Evolutionary conservation across 2,113 vertebrate species (phyloP).

Genomic region (Gadus macrocephalus): DNA sequence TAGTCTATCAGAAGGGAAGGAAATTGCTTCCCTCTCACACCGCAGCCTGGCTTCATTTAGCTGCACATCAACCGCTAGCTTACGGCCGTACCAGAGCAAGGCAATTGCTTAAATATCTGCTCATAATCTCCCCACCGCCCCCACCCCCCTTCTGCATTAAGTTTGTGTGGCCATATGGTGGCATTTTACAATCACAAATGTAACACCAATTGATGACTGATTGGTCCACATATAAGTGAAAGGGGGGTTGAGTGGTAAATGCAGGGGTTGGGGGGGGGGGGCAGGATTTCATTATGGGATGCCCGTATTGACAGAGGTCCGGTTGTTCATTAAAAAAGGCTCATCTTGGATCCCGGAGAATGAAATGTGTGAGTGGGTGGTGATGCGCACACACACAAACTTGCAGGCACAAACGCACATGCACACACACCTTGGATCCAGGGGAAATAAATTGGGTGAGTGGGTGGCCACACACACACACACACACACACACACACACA

Average conservation of each 20-base stretch:
- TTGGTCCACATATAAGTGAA: slow-evolving; percentile 42
- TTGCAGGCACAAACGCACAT: background rate
- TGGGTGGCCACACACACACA: slow-evolving; percentile 4
- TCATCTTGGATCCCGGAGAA: background rate
- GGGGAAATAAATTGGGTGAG: too few relatives aligned
- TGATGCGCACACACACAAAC: background rate
- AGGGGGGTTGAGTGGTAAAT: slow-evolving; percentile 12
- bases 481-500: too few relatives aligned
- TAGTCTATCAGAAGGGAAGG: slow-evolving; percentile 51
- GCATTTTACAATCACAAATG: slow-evolving; percentile 44
- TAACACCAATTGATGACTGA: slow-evolving; percentile 35
- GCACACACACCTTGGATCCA: too few relatives aligned
- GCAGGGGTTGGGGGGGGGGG: background rate
- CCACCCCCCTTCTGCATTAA: slow-evolving; percentile 35
- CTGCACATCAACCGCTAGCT: slow-evolving; percentile 41
- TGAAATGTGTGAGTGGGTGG: slow-evolving; percentile 11
- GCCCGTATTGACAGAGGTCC: slow-evolving; percentile 8
- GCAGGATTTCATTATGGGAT: slow-evolving; percentile 23
- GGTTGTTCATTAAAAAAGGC: slow-evolving; percentile 31
- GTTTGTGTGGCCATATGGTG: slow-evolving; percentile 43
- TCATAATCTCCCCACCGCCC: slow-evolving; percentile 37
- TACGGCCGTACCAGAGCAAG: slow-evolving; percentile 22
- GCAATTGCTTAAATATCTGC: slow-evolving; percentile 52
- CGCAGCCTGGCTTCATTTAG: slow-evolving; percentile 42
- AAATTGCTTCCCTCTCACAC: slow-evolving; percentile 33